Evolutionary conservation across 2,888 invertebrate genomes (phyloP).

Genomic region (Cheilosia vernalis): DNA sequence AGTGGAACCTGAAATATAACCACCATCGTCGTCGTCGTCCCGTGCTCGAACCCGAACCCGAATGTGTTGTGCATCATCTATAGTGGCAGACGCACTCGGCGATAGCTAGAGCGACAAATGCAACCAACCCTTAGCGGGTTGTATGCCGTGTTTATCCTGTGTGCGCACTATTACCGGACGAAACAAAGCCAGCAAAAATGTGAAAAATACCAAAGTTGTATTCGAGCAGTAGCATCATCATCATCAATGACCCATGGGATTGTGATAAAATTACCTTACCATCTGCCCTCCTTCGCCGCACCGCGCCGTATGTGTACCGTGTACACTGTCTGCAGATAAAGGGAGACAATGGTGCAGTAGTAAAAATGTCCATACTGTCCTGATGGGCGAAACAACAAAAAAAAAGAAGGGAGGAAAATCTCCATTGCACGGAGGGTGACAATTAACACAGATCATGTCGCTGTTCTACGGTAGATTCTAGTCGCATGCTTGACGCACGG

Average conservation of each 20-base stretch:
- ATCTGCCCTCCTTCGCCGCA: conserved; percentile 61
- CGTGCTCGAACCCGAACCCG: background rate
- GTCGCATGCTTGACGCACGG: background rate
- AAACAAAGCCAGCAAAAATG: conserved; percentile 42
- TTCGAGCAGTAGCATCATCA: conserved; percentile 60
- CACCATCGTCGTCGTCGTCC: conserved; percentile 32
- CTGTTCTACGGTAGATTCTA: conserved; percentile 37
- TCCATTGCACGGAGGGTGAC: conserved; percentile 67
- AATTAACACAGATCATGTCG: conserved; percentile 74
- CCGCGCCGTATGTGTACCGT: background rate
- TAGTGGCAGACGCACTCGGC: conserved; percentile 62
- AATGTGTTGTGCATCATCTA: conserved; percentile 63
- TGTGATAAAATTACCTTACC: conserved; percentile 75
- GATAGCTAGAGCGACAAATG: conserved; percentile 56
- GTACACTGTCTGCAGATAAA: conserved; percentile 46
- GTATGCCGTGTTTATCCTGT: conserved; percentile 11
- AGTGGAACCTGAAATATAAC: conserved; percentile 59
- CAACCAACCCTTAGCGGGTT: conserved; percentile 63
- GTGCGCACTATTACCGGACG: conserved; percentile 24
- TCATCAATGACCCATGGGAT: conserved; percentile 73
- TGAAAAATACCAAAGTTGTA: conserved; percentile 46
- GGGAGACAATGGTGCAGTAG: conserved; percentile 45
- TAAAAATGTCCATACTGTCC: conserved; percentile 30
- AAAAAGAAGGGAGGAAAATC: conserved; percentile 34
- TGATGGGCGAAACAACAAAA: conserved; percentile 15